Evolutionary conservation across 1,140 invertebrate genomes (phyloP).

Genomic region (Papilio polyxenes): DNA sequence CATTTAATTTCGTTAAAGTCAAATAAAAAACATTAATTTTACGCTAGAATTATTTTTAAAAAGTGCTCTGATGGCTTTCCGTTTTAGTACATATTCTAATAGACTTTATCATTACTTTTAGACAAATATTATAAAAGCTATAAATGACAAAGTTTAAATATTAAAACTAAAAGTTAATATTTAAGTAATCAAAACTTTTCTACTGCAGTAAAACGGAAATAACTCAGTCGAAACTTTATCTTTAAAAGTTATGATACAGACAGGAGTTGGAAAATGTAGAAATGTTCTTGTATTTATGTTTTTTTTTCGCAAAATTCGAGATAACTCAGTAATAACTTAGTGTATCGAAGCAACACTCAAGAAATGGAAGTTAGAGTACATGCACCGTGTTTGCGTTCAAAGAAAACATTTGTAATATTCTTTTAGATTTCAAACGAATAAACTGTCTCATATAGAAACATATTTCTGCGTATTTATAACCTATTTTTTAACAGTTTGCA

Average conservation of each 20-base stretch:
- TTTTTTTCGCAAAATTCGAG: background rate
- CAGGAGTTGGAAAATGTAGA: background rate
- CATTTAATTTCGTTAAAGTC: background rate
- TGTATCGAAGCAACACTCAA: background rate
- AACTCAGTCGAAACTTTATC: background rate
- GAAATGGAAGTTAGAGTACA: background rate
- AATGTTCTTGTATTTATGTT: background rate
- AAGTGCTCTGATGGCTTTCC: background rate
- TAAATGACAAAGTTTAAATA: background rate
- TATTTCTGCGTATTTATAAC: too few species aligned
- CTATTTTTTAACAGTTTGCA: too few species aligned
- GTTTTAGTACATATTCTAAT: too few species aligned
- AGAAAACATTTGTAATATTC: background rate
- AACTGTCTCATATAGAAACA: too few species aligned
- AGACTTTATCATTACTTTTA: background rate
- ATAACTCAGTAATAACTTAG: conserved; percentile 2
- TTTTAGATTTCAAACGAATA: background rate
- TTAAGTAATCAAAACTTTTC: background rate
- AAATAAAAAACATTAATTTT: background rate
- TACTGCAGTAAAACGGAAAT: background rate
- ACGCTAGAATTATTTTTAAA: too few species aligned
- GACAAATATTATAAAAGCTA: too few species aligned
- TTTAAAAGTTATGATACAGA: background rate
- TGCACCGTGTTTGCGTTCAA: background rate
- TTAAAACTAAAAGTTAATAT: background rate